phyloP scores from a whole-genome alignment of 2,113 vertebrate genomes.

The Dolichotis patagonum region DNA sequence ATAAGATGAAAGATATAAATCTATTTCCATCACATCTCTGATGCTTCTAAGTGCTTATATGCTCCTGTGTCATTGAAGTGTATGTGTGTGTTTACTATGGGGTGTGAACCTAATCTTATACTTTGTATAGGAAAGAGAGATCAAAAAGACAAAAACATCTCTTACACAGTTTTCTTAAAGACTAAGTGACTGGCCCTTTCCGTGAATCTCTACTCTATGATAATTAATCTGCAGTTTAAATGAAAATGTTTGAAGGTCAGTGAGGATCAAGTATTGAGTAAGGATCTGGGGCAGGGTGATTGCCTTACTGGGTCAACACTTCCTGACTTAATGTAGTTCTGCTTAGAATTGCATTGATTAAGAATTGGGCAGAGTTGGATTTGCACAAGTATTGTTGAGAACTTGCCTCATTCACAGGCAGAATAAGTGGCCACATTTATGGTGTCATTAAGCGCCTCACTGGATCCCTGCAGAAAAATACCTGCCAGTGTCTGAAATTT shows the following conservation, averaged over 20 bases:
- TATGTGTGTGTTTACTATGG: slow-evolving; percentile 55
- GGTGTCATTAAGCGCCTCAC: background rate
- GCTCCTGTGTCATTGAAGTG: slow-evolving; percentile 15
- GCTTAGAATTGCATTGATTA: slow-evolving; percentile 16
- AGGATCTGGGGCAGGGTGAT: background rate
- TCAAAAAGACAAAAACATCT: slow-evolving; percentile 55
- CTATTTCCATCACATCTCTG: slow-evolving; percentile 36
- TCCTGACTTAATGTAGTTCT: slow-evolving; percentile 37
- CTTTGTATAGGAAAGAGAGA: slow-evolving; percentile 46
- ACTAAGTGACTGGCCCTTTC: slow-evolving; percentile 4
- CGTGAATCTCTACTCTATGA: background rate
- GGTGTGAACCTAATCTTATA: slow-evolving; percentile 51
- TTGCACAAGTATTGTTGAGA: slow-evolving; percentile 31
- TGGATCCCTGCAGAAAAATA: background rate
- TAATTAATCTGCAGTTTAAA: slow-evolving; percentile 11
- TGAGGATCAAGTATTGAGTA: background rate
- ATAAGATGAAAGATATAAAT: slow-evolving; percentile 37
- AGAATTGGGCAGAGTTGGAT: background rate
- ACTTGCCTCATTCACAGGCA: background rate
- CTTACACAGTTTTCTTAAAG: slow-evolving; percentile 32
- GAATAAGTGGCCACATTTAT: background rate
- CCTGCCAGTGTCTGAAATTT: slow-evolving; percentile 3
- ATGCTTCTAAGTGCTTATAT: slow-evolving; percentile 47
- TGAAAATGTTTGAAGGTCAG: background rate
- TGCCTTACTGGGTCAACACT: slow-evolving; percentile 50